Base-by-base conservation (phyloP, 1,140 invertebrate genomes). In the Lithobius niger region DNA sequence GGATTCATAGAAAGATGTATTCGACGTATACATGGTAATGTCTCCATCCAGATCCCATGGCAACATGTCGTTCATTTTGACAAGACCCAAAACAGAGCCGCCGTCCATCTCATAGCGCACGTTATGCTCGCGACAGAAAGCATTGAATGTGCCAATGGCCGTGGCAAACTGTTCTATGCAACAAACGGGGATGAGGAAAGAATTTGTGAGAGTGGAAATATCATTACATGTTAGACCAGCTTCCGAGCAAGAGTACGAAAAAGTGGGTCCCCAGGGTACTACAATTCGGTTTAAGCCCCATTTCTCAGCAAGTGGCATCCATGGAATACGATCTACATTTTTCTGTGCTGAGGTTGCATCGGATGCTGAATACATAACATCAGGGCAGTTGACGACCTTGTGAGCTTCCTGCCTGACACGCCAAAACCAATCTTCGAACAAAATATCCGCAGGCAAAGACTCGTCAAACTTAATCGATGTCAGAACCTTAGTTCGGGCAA, bases 71-170 rank as follows among this genome's bases (percentile, higher is more conserved):
- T 24, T 27, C 27, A 50, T 27, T 19, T 50, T 50, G 16, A 50
- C 10, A 26, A 19, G 3, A 15, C 25, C 24, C 6, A 50, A 6
- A 3, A 19, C 21, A 13, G 48, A 50, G 27, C 48, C 48, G 4
- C 3, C 3, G 6, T 26, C 48, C 10, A 50, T 16, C 51, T 69
- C 66, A 51, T 65, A 65, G 3, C 58, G 25, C 2, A 64, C 54
- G 4, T 57, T 52, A 1, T 42, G 10, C 15, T 60, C 40, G 6
- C 49, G 16, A 3, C 57, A 36, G 24, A 57, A 54, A 13, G 3
- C 27, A 15, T 61, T 51, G 21, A 50, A 26, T 13, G 27, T 10
- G 3, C 6, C 3, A 26, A 27, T 27, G 1, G 56, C 56, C 3
- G 50, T 4, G 3, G 57, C 58, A 3, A 63, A 44, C 26, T 55